Percentiles rank a stretch among this genome's conserved stretches.
phyloP scores from a whole-genome alignment of 2,113 vertebrate genomes.

The Eonycteris spelaea region DNA sequence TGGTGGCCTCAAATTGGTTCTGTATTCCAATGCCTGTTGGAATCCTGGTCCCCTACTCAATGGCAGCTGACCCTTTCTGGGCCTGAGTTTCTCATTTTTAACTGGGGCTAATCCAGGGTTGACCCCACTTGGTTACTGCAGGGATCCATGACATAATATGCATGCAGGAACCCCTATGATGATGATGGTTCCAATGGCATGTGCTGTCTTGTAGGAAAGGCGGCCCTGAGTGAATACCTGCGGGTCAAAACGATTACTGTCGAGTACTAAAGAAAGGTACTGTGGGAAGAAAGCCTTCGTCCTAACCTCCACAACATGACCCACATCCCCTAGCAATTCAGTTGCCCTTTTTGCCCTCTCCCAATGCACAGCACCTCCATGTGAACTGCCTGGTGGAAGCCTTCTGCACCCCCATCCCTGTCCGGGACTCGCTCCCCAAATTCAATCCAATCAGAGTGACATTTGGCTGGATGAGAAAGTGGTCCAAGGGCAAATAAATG shows the following conservation, averaged over 20 bases:
- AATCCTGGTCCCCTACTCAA: fast-evolving
- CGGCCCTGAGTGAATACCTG: slow-evolving; percentile 91
- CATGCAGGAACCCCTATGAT: not conserved
- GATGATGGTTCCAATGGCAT: fast-evolving
- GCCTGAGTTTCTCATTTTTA: not conserved
- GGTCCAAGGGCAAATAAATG: not conserved
- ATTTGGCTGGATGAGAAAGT: not conserved
- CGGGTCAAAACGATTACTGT: slow-evolving; percentile 90
- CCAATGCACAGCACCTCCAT: not conserved
- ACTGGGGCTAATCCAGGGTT: not conserved
- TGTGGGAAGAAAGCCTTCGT: not conserved
- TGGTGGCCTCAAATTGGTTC: not conserved
- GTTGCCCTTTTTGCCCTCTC: no score
- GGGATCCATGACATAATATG: not conserved
- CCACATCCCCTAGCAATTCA: not conserved
- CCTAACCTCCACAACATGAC: not conserved
- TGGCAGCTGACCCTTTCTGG: not conserved
- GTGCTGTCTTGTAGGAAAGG: slow-evolving; percentile 85
- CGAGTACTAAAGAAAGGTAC: slow-evolving; percentile 82
- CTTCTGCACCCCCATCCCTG: not conserved
- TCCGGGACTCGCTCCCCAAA: fast-evolving
- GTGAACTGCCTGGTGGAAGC: not conserved
- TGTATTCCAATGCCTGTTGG: not conserved
- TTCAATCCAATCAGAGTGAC: not conserved
- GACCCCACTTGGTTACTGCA: not conserved